A percentile compares a stretch with the other conserved stretches of the same genome.
phyloP scores from a whole-genome alignment of 1,140 invertebrate species.

The Papilio helenus region DNA sequence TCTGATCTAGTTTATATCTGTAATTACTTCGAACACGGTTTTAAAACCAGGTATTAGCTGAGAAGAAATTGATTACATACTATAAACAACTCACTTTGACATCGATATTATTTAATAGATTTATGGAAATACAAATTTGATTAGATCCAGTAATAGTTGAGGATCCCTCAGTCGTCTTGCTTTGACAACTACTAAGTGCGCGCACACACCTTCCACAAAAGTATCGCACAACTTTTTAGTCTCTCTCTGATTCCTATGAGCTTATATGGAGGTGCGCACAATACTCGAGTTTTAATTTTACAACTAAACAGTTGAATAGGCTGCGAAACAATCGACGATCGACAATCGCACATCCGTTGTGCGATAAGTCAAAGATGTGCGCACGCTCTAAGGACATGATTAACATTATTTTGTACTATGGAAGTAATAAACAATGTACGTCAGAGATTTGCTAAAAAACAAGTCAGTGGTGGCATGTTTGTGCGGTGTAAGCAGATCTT shows the following conservation, averaged over 20 bases:
- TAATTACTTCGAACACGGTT: slow-evolving; percentile 29
- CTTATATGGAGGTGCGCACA: too few species aligned
- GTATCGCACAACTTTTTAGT: too few species aligned
- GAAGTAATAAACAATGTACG: background rate
- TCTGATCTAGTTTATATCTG: slow-evolving; percentile 27
- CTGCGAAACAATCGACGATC: too few species aligned
- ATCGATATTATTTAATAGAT: slow-evolving; percentile 3
- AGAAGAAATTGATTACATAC: slow-evolving; percentile 16
- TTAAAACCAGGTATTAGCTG: slow-evolving; percentile 14
- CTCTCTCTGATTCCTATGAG: too few species aligned
- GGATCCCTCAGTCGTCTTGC: too few species aligned
- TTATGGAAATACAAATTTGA: background rate
- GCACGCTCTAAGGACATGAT: too few species aligned
- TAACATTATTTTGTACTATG: background rate
- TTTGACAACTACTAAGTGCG: too few species aligned
- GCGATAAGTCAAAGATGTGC: too few species aligned
- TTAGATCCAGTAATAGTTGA: background rate
- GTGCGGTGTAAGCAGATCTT: slow-evolving; percentile 28
- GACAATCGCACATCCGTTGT: too few species aligned
- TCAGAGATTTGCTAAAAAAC: background rate
- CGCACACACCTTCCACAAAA: too few species aligned
- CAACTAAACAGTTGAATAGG: too few species aligned
- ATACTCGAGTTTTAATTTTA: too few species aligned
- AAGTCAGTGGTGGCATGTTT: background rate
- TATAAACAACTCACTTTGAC: slow-evolving; percentile 10